These are phyloP conservation scores for Brachyhypopomus occidentalis DNA, from an alignment of 2,113 vertebrate genomes.

Conservation along the genomic window DNA sequence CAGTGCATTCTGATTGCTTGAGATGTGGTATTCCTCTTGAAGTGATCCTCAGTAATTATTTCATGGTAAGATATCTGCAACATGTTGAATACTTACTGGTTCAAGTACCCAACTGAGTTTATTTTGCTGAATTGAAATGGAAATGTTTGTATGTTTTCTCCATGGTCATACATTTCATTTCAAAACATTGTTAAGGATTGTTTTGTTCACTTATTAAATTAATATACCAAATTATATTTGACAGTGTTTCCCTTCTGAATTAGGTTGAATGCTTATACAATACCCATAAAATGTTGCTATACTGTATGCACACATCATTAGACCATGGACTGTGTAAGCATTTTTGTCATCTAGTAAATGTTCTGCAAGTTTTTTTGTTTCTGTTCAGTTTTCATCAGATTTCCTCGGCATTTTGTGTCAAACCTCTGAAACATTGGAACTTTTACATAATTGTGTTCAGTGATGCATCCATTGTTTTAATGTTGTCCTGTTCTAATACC, in stretches of 20 bases:
- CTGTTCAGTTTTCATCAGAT: not conserved
- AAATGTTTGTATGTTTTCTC: not conserved
- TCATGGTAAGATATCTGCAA: not conserved
- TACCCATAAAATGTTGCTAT: not conserved
- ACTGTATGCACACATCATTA: constrained; percentile 10
- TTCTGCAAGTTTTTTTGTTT: not conserved
- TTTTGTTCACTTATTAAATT: constrained; percentile 8
- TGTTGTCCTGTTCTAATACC: not conserved
- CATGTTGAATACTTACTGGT: constrained; percentile 7
- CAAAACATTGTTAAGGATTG: not conserved
- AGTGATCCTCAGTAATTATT: constrained; percentile 4
- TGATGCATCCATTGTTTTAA: not conserved
- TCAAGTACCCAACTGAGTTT: not conserved
- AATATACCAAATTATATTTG: not conserved
- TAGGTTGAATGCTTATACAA: constrained; percentile 12
- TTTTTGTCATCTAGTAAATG: not conserved
- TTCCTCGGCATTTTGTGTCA: not conserved
- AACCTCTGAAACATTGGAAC: constrained; percentile 29
- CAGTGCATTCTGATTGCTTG: constrained; percentile 10
- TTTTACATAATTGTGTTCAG: not conserved
- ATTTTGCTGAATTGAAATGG: not conserved
- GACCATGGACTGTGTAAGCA: not conserved
- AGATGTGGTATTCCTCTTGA: constrained; percentile 21
- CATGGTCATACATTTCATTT: not conserved
- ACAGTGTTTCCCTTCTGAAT: not conserved